A percentile compares a stretch with the other conserved stretches of the same genome.
Evolutionary conservation across 1,140 invertebrate species (phyloP).

Genomic region (Diorhabda carinulata): DNA sequence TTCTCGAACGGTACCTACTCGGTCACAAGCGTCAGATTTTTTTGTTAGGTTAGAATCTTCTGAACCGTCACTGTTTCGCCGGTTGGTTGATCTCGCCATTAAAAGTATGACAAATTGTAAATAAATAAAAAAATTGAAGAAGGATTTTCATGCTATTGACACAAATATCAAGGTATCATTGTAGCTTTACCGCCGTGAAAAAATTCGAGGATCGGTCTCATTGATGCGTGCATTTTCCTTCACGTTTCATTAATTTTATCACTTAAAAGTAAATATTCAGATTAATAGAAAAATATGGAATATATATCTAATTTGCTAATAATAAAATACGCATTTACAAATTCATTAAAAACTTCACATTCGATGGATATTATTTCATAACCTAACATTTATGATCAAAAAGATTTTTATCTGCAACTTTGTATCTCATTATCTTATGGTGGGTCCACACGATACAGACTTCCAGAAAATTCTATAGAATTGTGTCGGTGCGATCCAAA

Average conservation of each 20-base stretch:
- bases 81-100: constrained; percentile 28
- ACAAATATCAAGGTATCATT: constrained; percentile 29
- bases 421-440: too few species aligned
- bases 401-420: too few species aligned
- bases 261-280: too few species aligned
- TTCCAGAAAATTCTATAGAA: too few species aligned
- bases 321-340: too few species aligned
- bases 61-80: constrained; percentile 22
- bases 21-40: background rate
- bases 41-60: constrained; percentile 5
- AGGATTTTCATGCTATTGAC: constrained; percentile 27
- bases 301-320: too few species aligned
- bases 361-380: too few species aligned
- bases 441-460: too few species aligned
- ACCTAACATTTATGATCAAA: too few species aligned
- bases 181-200: constrained; percentile 18
- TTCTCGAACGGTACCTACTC: background rate
- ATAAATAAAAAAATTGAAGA: constrained; percentile 20
- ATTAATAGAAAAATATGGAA: too few species aligned
- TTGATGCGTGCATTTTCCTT: background rate
- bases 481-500: too few species aligned
- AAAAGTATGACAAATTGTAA: constrained; percentile 28
- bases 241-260: background rate
- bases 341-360: too few species aligned
- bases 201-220: background rate